phyloP scores from a whole-genome alignment of 1,140 invertebrate species.

The Nymphalis io region DNA sequence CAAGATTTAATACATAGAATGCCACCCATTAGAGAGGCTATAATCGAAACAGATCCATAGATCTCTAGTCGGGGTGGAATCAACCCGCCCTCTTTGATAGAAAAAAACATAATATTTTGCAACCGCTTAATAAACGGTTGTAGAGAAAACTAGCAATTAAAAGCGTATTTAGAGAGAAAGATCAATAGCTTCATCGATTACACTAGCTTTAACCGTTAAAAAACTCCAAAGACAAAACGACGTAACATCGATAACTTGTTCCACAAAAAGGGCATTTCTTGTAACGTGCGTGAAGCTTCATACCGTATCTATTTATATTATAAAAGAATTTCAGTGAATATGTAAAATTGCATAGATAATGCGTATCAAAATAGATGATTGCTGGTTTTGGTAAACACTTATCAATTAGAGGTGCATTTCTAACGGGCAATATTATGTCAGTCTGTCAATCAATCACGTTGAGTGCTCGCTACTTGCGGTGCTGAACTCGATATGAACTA shows the following conservation, averaged over 20 bases:
- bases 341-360: slow-evolving; percentile 1
- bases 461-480: not conserved
- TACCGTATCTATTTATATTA: not conserved
- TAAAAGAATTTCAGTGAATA: slow-evolving; percentile 3
- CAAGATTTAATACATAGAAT: slow-evolving; percentile 43
- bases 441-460: slow-evolving; percentile 53
- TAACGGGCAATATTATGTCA: slow-evolving; percentile 46
- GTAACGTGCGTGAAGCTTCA: not conserved
- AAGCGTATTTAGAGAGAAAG: slow-evolving; percentile 60
- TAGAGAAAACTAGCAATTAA: slow-evolving; percentile 57
- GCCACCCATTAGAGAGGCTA: slow-evolving; percentile 52
- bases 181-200: slow-evolving; percentile 66
- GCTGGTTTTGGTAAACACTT: slow-evolving; percentile 31
- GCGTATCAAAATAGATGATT: slow-evolving; percentile 47
- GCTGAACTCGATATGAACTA: too few species aligned
- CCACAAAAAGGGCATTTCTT: not conserved
- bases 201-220: slow-evolving; percentile 1
- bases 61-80: slow-evolving; percentile 20
- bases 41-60: slow-evolving; percentile 64
- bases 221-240: not conserved
- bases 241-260: not conserved
- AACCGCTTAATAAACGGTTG: slow-evolving; percentile 65
- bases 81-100: slow-evolving; percentile 34
- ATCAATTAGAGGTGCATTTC: slow-evolving; percentile 30
- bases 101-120: slow-evolving; percentile 63